These are phyloP conservation scores for Drosophila fuyamai DNA, from an alignment of 1,140 invertebrate genomes.

Conservation along the genomic window DNA sequence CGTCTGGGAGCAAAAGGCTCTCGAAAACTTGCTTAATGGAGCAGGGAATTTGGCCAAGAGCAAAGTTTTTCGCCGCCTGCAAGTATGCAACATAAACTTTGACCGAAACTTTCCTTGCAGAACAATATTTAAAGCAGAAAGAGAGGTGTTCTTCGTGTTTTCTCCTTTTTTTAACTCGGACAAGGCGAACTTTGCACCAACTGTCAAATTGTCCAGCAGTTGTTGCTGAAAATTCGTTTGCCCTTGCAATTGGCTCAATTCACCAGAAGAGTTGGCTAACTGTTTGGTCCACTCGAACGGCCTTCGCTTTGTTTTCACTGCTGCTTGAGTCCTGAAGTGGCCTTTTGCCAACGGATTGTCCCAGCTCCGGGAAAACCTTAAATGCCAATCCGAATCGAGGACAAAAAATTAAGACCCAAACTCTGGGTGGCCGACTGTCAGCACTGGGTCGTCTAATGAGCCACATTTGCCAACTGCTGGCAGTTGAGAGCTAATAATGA, in stretches of 20 bases:
- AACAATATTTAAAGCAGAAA: conserved; percentile 33
- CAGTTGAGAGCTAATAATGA: conserved; percentile 52
- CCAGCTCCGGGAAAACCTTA: conserved; percentile 19
- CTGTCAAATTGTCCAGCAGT: conserved; percentile 63
- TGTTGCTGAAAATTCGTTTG: conserved; percentile 59
- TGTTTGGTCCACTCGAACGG: conserved; percentile 47
- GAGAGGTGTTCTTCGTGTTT: not conserved
- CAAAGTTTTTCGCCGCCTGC: conserved; percentile 55
- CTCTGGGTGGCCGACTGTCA: conserved; percentile 13
- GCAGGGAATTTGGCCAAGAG: conserved; percentile 28
- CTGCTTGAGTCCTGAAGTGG: conserved; percentile 47
- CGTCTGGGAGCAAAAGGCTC: conserved; percentile 8
- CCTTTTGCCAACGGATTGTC: conserved; percentile 34
- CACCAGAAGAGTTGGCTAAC: conserved; percentile 26
- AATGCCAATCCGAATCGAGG: conserved; percentile 27
- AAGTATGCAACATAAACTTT: conserved; percentile 47
- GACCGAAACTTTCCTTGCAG: conserved; percentile 23
- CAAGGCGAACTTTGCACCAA: conserved; percentile 33
- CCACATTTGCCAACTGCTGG: conserved; percentile 29
- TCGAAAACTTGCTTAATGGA: conserved; percentile 47
- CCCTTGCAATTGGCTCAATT: conserved; percentile 52
- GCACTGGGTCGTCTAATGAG: conserved; percentile 36
- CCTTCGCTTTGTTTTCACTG: conserved; percentile 35
- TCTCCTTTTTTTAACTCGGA: not conserved
- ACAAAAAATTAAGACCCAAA: conserved; percentile 20